phyloP scores from a whole-genome alignment of 1,140 invertebrate genomes.

The Drosophila punjabiensis region DNA sequence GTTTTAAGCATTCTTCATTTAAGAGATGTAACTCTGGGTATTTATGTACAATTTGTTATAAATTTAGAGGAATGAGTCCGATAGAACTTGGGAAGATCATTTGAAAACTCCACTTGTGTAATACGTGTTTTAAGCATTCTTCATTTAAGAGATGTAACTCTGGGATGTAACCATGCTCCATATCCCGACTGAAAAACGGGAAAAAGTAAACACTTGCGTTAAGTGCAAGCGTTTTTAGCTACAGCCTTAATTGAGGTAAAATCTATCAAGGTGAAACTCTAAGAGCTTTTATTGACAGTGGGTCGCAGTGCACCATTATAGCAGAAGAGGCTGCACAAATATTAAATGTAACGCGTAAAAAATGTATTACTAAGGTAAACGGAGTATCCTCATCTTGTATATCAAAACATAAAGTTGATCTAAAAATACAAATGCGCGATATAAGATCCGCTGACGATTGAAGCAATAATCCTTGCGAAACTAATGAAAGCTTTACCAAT shows the following conservation, averaged over 20 bases:
- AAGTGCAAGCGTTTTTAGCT: neutral
- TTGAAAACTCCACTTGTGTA: neutral
- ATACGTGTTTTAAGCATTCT: neutral
- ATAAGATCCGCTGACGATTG: too few species aligned
- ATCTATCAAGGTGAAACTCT: neutral
- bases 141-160: conserved; percentile 4
- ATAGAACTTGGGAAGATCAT: too few species aligned
- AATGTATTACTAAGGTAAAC: too few species aligned
- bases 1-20: too few species aligned
- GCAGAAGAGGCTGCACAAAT: neutral
- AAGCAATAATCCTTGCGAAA: too few species aligned
- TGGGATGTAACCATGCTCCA: neutral
- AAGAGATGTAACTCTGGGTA: too few species aligned
- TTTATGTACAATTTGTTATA: too few species aligned
- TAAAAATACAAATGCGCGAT: too few species aligned
- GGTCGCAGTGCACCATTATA: neutral
- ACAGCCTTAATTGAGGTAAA: neutral
- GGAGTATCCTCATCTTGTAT: too few species aligned
- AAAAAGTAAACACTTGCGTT: neutral
- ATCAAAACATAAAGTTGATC: too few species aligned
- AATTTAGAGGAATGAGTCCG: neutral
- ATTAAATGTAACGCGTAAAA: too few species aligned
- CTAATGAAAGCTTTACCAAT: too few species aligned
- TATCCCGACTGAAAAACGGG: neutral
- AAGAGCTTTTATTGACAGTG: neutral